These are phyloP conservation scores for Scaptomyza caliginosa DNA, from an alignment of 2,888 invertebrate species.

Conservation along the genomic window DNA sequence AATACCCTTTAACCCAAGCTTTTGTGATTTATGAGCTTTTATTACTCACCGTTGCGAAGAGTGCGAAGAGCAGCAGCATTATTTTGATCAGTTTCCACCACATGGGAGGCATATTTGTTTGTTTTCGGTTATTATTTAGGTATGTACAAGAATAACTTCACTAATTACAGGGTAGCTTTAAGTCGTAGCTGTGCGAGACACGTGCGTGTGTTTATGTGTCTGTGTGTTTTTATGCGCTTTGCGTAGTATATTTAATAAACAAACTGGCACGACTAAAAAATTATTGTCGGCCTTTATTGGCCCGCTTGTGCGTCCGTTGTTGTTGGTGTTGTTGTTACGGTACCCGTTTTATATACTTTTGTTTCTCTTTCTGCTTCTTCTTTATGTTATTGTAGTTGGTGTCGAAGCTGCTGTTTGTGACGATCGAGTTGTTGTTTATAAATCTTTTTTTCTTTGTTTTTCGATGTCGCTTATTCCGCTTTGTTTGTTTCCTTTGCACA, in stretches of 20 bases:
- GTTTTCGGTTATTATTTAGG: background rate
- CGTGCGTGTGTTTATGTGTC: slow-evolving; percentile 7
- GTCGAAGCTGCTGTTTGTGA: slow-evolving; percentile 25
- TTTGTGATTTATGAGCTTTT: background rate
- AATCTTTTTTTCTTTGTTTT: slow-evolving; percentile 49
- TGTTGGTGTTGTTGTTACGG: slow-evolving; percentile 33
- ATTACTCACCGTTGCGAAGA: slow-evolving; percentile 64
- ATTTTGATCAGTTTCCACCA: slow-evolving; percentile 63
- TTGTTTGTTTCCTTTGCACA: slow-evolving; percentile 68
- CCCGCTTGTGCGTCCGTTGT: slow-evolving; percentile 25
- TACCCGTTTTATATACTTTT: slow-evolving; percentile 25
- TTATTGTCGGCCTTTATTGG: slow-evolving; percentile 62
- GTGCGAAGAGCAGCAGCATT: slow-evolving; percentile 57
- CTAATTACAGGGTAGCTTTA: slow-evolving; percentile 29
- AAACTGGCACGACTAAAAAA: slow-evolving; percentile 71
- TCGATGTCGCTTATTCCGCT: slow-evolving; percentile 59
- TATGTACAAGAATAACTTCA: background rate
- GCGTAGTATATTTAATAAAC: slow-evolving; percentile 64
- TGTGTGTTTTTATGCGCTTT: slow-evolving; percentile 34
- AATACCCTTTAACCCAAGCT: background rate
- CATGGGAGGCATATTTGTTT: slow-evolving; percentile 50
- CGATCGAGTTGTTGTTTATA: slow-evolving; percentile 39
- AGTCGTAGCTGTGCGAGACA: slow-evolving; percentile 6
- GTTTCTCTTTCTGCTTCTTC: slow-evolving; percentile 5
- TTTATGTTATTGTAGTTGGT: slow-evolving; percentile 42